phyloP scores from a whole-genome alignment of 2,888 invertebrate genomes.

The Rhagophthalmus giganteus region DNA sequence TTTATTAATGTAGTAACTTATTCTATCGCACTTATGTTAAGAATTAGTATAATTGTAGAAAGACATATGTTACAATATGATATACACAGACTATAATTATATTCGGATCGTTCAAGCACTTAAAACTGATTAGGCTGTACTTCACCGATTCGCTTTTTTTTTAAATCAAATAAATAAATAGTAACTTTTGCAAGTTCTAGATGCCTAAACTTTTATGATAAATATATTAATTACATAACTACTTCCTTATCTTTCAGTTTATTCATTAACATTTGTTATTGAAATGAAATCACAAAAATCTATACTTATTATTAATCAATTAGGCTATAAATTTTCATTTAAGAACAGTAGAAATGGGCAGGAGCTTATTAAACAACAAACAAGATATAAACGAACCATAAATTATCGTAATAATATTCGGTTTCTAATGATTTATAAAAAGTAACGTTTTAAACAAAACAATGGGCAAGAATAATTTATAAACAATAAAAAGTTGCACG shows the following conservation, averaged over 20 bases:
- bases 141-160: background rate
- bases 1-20: constrained; percentile 43
- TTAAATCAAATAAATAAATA: constrained; percentile 2
- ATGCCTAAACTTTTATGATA: constrained; percentile 3
- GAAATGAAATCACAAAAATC: constrained; percentile 2
- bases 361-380: background rate
- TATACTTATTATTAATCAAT: no score
- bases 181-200: constrained; percentile 7
- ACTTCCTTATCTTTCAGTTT: background rate
- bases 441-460: background rate
- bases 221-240: no score
- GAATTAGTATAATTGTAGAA: constrained; percentile 40
- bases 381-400: no score
- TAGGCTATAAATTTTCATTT: background rate
- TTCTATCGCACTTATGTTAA: constrained; percentile 40
- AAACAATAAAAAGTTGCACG: no score
- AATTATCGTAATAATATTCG: no score
- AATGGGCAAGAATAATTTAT: constrained; percentile 5
- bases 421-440: constrained; percentile 1
- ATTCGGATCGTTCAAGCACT: constrained; percentile 19
- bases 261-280: background rate
- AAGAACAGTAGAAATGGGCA: background rate
- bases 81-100: constrained; percentile 35
- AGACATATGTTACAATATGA: constrained; percentile 41
- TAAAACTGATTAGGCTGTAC: constrained; percentile 17